Base-by-base conservation (phyloP, 1,140 invertebrate species). In the Drosophila funebris region DNA sequence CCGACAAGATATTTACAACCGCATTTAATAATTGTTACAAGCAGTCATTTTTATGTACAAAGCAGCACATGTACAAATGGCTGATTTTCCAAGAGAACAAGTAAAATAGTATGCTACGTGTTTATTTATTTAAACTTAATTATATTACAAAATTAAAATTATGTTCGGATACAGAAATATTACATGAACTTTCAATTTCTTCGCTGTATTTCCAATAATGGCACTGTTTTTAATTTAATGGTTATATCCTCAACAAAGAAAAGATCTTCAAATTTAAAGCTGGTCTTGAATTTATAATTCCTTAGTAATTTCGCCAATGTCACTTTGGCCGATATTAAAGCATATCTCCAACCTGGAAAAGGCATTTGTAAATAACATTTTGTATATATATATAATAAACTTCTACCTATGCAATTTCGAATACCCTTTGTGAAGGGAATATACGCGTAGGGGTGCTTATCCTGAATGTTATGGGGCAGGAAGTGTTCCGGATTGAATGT, bases 361-460 rank as follows among this genome's bases (percentile, higher is more conserved):
- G 1, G 13, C 8, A 41, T 14, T 5, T 16, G 6, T 41, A 11
- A 7, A 16, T 16, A 7, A 0, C 0, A 18, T 14, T 4, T 0
- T 18, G 7, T 11, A 41, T 1, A 0, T 7, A 33, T 11, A 0
- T 33, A 1, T 4, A 33, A 20, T 8, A 11, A 33, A 11, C 9
- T 9, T 9, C 2, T 71, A 90, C 91, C 91, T 61, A 91, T 90
- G 41, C 91, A 92, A 46, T 80, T 90, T 20, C 91, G 37, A 5
- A 83, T 69, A 11, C 91, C 91, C 53, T 80, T 83, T 4, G 84
- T 78, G 43, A 92, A 92, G 7, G 91, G 90, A 43, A 91, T 82
- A 60, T 73, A 92, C 1, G 84, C 73, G 44, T 78, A 91, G 0
- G 90, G 79, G 61, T 90, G 79, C 31, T 73, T 83, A 18, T 76